Base-by-base conservation (phyloP, 2,113 vertebrate species). In the Tetrax tetrax region DNA sequence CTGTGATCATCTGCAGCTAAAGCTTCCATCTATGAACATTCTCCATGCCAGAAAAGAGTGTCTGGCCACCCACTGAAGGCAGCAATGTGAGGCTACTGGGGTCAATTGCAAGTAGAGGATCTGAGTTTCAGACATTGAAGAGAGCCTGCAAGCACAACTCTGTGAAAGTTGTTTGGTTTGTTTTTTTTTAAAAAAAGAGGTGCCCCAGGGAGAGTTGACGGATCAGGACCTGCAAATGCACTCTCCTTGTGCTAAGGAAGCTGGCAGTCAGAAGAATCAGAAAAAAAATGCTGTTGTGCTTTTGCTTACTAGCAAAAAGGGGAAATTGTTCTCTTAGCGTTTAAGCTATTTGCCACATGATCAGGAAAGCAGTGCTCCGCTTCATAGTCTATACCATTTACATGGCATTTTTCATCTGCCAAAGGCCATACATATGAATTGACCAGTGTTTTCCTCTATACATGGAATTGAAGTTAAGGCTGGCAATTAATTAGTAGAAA, bases 71-170 rank as follows among this genome's bases (percentile, higher is more conserved):
- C 33, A 43, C 35, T 56, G 57, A 76, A 64, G 48, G 41, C 33
- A 59, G 63, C 28, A 69, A 27, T 2, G 0, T 38, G 12, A 53
- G 7, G 14, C 31, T 69, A 4, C 17, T 2, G 1, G 3, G 5
- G 12, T 70, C 41, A 59, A 0, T 0, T 29, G 41, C 17, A 84
- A 68, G 47, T 15, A 64, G 35, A 60, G 23, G 14, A 70, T 28
- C 24, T 48, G 23, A 47, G 20, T 53, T 76, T 75, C 16, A 80
- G 16, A 14, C 15, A 48, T 31, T 51, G 12, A 54, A 18, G 35
- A 66, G 35, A 56, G 12, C 37, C 28, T 74, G 23, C 17, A 48
- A 59, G 45, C 24, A 35, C 41, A 79, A 24, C 10, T 53, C 27
- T 54, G 5, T 50, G 24, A 15, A 61, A 85, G 33, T 43, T 43